phyloP scores from a whole-genome alignment of 2,888 invertebrate genomes.

The Hoplodrina ambigua region DNA sequence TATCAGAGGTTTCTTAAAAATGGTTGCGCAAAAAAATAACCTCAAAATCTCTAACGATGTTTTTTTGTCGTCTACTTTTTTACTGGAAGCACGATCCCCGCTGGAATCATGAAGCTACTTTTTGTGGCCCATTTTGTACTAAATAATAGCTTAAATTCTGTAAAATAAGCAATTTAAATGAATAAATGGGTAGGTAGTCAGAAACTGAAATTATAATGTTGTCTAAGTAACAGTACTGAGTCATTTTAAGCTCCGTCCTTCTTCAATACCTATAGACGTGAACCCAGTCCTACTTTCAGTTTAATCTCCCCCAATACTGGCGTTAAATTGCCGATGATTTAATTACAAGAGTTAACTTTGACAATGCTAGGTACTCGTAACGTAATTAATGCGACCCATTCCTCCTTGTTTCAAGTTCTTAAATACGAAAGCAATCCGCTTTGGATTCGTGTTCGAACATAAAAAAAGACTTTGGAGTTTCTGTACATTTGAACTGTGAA shows the following conservation, averaged over 20 bases:
- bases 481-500: conserved; percentile 16
- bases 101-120: not conserved
- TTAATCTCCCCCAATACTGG: conserved; percentile 24
- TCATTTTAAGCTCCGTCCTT: not conserved
- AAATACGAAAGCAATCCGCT: conserved; percentile 41
- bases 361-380: conserved; percentile 46
- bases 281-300: conserved; percentile 27
- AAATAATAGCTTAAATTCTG: not conserved
- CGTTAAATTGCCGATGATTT: conserved; percentile 49
- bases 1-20: conserved; percentile 15
- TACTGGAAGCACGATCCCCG: not conserved
- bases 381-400: conserved; percentile 53
- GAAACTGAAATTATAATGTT: not conserved
- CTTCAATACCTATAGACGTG: conserved; percentile 5
- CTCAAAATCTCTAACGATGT: not conserved
- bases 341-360: conserved; percentile 54
- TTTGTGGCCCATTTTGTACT: not conserved
- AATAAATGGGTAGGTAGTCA: not conserved
- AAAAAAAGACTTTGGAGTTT: conserved; percentile 26
- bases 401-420: conserved; percentile 45
- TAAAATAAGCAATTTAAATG: conserved; percentile 25
- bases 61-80: conserved; percentile 18
- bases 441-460: conserved; percentile 22
- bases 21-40: not conserved
- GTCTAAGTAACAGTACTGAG: not conserved